Conservation (phyloP, 2,797 vertebrate genomes). For the Simalia tracyae region DNA sequence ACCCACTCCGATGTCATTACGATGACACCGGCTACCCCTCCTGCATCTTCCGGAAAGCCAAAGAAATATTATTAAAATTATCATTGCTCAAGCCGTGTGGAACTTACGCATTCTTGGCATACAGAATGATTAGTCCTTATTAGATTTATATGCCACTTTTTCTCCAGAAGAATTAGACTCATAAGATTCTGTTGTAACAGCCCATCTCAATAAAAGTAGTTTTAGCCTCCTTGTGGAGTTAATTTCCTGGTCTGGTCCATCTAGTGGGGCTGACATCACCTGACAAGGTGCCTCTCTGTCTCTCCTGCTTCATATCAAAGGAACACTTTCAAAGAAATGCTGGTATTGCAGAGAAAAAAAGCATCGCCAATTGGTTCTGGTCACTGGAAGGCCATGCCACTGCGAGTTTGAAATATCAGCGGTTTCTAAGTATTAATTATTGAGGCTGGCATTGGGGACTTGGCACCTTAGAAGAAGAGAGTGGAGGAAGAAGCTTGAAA, state of each 20-base stretch:
- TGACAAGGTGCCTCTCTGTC: slow-evolving; percentile 48
- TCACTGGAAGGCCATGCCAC: slow-evolving; percentile 56
- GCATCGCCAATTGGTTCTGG: slow-evolving; percentile 44
- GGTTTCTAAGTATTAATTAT: slow-evolving; percentile 72
- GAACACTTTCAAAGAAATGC: slow-evolving; percentile 53
- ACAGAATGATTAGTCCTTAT: not conserved
- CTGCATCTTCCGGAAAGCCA: too few relatives aligned
- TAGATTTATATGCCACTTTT: not conserved
- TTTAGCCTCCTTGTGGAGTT: not conserved
- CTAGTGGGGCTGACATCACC: slow-evolving; percentile 4
- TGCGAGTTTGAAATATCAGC: slow-evolving; percentile 71
- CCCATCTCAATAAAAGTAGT: not conserved
- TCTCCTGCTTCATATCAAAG: slow-evolving; percentile 57
- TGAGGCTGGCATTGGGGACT: slow-evolving; percentile 63
- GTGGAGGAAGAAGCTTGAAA: slow-evolving; percentile 39
- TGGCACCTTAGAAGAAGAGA: slow-evolving; percentile 41
- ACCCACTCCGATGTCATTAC: too few relatives aligned
- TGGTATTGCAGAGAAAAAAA: slow-evolving; percentile 54
- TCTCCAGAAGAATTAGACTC: not conserved
- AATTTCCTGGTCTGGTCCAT: not conserved
- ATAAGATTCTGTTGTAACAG: not conserved
- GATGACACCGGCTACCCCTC: too few relatives aligned
- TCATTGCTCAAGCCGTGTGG: not conserved
- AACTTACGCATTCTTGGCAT: not conserved
- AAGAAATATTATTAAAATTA: not conserved